Evolutionary conservation across 2,113 vertebrate species (phyloP).

Genomic region (Varanus salvator): DNA sequence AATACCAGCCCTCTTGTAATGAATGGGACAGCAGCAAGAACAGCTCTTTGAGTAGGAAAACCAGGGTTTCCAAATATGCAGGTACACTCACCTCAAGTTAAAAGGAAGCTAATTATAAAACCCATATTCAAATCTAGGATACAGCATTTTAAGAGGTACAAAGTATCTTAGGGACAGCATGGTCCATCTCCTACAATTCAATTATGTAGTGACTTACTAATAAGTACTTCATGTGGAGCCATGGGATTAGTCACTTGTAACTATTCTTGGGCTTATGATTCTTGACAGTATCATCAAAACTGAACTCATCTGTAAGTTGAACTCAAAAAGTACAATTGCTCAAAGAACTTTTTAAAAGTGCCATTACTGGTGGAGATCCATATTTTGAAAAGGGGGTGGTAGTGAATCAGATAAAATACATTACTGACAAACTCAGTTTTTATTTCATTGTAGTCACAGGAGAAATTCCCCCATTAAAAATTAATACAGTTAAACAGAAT

Average conservation of each 20-base stretch:
- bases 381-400: not conserved
- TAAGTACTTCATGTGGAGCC: fast-evolving
- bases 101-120: not conserved
- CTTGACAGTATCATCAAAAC: not conserved
- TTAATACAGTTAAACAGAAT: not conserved
- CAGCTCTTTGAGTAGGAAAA: slow-evolving; percentile 16
- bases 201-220: not conserved
- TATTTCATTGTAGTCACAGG: not conserved
- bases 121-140: fast-evolving
- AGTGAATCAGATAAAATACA: not conserved
- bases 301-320: not conserved
- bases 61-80: slow-evolving; percentile 22
- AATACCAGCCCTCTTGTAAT: slow-evolving; percentile 18
- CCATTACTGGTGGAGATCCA: not conserved
- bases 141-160: not conserved
- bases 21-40: slow-evolving; percentile 21
- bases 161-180: not conserved
- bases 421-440: slow-evolving; percentile 8
- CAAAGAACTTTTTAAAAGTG: not conserved
- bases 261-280: not conserved
- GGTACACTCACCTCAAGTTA: slow-evolving; percentile 34
- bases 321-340: not conserved
- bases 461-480: slow-evolving; percentile 43
- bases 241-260: not conserved
- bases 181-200: not conserved